Conservation (phyloP, 2,797 vertebrate genomes). For the Jordanella pulchra region DNA sequence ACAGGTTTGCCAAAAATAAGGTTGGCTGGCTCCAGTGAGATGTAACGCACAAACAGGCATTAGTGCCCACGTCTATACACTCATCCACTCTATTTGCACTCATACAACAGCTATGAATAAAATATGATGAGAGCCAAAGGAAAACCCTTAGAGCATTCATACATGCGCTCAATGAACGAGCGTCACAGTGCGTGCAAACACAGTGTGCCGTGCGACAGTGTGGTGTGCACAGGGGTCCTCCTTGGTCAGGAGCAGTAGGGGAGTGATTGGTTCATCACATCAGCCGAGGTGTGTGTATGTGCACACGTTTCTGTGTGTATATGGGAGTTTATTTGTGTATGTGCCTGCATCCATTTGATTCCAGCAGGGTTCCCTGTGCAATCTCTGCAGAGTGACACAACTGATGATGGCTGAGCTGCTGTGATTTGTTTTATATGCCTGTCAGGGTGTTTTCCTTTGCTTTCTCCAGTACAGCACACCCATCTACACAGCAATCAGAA, state of each 20-base stretch:
- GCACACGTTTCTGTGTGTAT: conserved; percentile 1
- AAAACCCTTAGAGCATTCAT: conserved; percentile 58
- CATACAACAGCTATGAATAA: conserved; percentile 70
- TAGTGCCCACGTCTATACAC: conserved; percentile 56
- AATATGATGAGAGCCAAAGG: conserved; percentile 65
- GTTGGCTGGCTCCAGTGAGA: conserved; percentile 54
- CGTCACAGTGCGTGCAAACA: conserved; percentile 18
- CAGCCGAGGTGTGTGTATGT: conserved; percentile 18
- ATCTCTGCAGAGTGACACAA: conserved; percentile 55
- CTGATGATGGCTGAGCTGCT: conserved; percentile 60
- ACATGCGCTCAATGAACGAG: conserved; percentile 28
- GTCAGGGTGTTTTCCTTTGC: conserved; percentile 64
- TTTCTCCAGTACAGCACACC: conserved; percentile 32
- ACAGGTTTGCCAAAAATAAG: conserved; percentile 66
- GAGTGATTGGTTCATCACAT: conserved; percentile 57
- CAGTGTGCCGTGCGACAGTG: background rate
- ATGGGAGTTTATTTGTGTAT: conserved; percentile 40
- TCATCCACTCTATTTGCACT: conserved; percentile 70
- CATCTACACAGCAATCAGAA: conserved; percentile 47
- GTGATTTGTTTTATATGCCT: conserved; percentile 58
- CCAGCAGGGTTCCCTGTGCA: conserved; percentile 63
- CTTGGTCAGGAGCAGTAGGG: conserved; percentile 48
- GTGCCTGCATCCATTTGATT: conserved; percentile 57
- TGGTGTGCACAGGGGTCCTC: conserved; percentile 28
- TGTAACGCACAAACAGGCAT: conserved; percentile 62